phyloP scores from a whole-genome alignment of 1,140 invertebrate genomes.

The Acromyrmex heyeri region DNA sequence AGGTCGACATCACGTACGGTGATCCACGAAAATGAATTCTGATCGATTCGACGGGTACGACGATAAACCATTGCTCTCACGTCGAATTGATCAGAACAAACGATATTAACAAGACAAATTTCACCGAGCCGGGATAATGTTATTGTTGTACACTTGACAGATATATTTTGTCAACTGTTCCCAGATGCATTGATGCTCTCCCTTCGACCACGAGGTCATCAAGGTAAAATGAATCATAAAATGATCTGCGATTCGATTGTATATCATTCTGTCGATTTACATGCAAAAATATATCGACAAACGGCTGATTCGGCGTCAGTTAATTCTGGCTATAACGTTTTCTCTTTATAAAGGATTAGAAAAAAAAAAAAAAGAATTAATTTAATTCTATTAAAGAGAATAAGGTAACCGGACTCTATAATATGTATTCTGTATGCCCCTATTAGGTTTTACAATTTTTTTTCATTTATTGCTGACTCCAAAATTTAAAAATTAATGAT shows the following conservation, averaged over 20 bases:
- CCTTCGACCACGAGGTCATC: slow-evolving; percentile 19
- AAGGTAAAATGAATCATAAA: slow-evolving; percentile 17
- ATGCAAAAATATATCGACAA: background rate
- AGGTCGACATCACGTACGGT: background rate
- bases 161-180: slow-evolving; percentile 54
- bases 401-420: background rate
- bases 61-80: background rate
- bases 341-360: background rate
- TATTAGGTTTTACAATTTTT: too few relatives aligned
- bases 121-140: slow-evolving; percentile 38
- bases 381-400: background rate
- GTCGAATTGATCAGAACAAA: slow-evolving; percentile 14
- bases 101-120: background rate
- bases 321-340: background rate
- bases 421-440: too few relatives aligned
- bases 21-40: slow-evolving; percentile 19
- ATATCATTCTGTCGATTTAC: background rate
- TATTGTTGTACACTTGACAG: slow-evolving; percentile 58
- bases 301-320: background rate
- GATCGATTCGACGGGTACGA: slow-evolving; percentile 9
- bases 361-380: background rate
- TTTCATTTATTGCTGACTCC: too few relatives aligned
- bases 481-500: too few relatives aligned
- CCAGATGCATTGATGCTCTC: slow-evolving; percentile 21
- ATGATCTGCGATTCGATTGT: background rate